Conservation (phyloP, 2,113 vertebrate genomes). For the Aramus guarauna region DNA sequence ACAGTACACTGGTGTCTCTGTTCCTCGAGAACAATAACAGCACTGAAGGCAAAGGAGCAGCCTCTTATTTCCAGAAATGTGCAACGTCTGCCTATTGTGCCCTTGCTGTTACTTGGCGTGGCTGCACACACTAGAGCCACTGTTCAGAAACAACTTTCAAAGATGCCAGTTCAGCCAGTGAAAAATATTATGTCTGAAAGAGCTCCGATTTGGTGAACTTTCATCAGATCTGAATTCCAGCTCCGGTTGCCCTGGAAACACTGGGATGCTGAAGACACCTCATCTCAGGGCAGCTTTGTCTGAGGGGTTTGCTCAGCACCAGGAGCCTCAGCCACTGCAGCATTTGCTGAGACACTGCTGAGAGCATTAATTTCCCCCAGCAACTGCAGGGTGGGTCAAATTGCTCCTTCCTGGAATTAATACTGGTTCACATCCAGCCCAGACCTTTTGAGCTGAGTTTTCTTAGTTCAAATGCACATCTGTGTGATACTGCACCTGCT, state of each 20-base stretch:
- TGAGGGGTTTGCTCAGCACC: accelerated
- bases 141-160: constrained; percentile 7
- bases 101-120: neutral
- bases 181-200: constrained; percentile 27
- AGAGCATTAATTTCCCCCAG: neutral
- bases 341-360: accelerated
- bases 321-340: neutral
- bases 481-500: neutral
- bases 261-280: neutral
- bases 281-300: neutral
- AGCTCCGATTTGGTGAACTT: neutral
- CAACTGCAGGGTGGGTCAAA: neutral
- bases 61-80: neutral
- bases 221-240: neutral
- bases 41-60: constrained; percentile 19
- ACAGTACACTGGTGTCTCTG: neutral
- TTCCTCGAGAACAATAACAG: constrained; percentile 10
- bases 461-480: neutral
- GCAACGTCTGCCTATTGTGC: constrained; percentile 4
- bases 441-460: neutral
- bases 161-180: neutral
- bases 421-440: neutral
- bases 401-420: neutral
- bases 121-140: neutral
- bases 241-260: constrained; percentile 14